Percentiles rank a stretch among this genome's conserved stretches.
These are phyloP conservation scores for Germaria angustata DNA, from an alignment of 2,888 invertebrate species.

Conservation along the genomic window DNA sequence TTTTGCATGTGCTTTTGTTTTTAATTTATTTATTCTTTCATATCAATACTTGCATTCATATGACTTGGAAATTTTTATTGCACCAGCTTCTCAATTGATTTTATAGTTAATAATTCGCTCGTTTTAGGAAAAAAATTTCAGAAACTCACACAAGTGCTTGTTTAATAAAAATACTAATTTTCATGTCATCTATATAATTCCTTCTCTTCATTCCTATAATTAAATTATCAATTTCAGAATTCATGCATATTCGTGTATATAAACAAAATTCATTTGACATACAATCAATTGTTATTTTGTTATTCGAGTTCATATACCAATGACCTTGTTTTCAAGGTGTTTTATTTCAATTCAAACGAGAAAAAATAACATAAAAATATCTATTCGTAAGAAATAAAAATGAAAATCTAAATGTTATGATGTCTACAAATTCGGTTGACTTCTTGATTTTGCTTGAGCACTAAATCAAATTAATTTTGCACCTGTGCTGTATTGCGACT, in stretches of 20 bases:
- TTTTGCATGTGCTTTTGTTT: no score
- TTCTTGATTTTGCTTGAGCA: not conserved
- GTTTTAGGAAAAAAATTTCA: no score
- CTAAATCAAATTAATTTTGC: slow-evolving; percentile 32
- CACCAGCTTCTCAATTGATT: no score
- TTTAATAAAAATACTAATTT: not conserved
- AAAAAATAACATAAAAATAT: not conserved
- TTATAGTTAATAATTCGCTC: no score
- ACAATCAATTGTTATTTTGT: not conserved
- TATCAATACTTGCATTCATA: no score
- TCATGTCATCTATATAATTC: not conserved
- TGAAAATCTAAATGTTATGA: not conserved
- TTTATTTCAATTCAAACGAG: not conserved
- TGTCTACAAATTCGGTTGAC: not conserved
- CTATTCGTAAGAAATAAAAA: not conserved
- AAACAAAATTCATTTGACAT: not conserved
- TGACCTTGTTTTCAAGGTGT: slow-evolving; percentile 1
- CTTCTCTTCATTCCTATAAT: not conserved
- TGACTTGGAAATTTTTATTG: no score
- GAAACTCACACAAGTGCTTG: not conserved
- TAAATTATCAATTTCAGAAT: not conserved
- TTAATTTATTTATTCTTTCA: no score
- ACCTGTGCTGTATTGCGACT: slow-evolving; percentile 33
- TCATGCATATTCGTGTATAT: not conserved
- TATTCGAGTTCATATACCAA: not conserved